These are phyloP conservation scores for Germaria angustata DNA, from an alignment of 2,888 invertebrate species.

Conservation along the genomic window DNA sequence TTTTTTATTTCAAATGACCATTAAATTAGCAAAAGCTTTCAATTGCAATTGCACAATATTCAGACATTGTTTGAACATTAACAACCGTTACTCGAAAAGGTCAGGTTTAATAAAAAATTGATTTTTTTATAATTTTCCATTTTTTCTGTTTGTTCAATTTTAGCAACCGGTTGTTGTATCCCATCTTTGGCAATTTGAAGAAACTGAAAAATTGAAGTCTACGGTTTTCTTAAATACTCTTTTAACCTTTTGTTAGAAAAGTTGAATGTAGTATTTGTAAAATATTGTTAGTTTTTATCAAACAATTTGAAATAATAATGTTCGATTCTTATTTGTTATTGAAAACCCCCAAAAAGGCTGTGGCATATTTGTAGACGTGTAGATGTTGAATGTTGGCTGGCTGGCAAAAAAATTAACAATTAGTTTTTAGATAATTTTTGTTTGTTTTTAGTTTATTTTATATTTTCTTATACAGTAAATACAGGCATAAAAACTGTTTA, in stretches of 20 bases:
- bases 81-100: conserved; percentile 55
- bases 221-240: conserved; percentile 27
- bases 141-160: not conserved
- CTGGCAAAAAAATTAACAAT: no score
- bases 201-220: not conserved
- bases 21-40: conserved; percentile 42
- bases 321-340: no score
- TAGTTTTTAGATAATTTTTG: no score
- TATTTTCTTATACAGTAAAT: no score
- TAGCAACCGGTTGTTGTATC: not conserved
- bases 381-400: conserved; percentile 6
- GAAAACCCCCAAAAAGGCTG: not conserved
- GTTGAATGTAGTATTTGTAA: not conserved
- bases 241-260: conserved; percentile 36
- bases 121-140: not conserved
- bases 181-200: conserved; percentile 11
- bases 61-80: conserved; percentile 2
- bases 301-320: not conserved
- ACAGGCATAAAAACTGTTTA: no score
- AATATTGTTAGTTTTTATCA: conserved; percentile 1
- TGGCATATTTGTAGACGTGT: not conserved
- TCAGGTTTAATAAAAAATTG: conserved; percentile 48
- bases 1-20: not conserved
- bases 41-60: conserved; percentile 20
- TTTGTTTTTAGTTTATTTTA: no score